Base-by-base conservation (phyloP, 2,797 vertebrate species). In the Poeciliopsis infans region DNA sequence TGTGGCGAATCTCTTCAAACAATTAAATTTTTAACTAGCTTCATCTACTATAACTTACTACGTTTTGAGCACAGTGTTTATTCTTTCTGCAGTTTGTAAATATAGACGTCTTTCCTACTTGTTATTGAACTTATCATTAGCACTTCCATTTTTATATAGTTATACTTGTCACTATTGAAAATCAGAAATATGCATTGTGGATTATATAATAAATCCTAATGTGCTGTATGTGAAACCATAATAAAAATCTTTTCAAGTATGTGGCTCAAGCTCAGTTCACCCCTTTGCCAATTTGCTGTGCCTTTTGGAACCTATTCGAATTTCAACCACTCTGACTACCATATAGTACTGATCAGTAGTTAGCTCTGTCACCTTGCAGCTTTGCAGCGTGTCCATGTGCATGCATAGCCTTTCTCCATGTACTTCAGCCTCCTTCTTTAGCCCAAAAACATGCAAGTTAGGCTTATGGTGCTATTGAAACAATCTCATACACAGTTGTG, bases 161-260 rank as follows among this genome's bases (percentile, higher is more conserved):
- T 84, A 77, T 85, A 81, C 82, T 89, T 80, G 88, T 88, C 57
- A 77, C 66, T 81, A 80, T 23, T 1, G 83, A 77, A 77, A 84
- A 88, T 82, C 45, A 25, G 5, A 77, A 77, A 78, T 82, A 71
- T 66, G 70, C 74, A 86, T 85, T 80, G 81, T 93, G 84, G 69
- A 83, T 41, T 82, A 72, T 90, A 87, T 91, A 86, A 81, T 85
- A 81, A 88, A 84, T 74, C 79, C 78, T 86, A 31, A 86, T 84
- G 85, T 88, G 47, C 23, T 93, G 86, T 92, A 83, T 88, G 91
- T 92, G 82, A 85, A 91, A 87, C 81, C 85, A 85, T 86, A 94
- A 92, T 92, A 93, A 70, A 70, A 46, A 46, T n/a, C 68, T 70
- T 70, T 70, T 70, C 43, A 16, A 70, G 20, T 16, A 46, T 28